Percentiles rank a stretch among this genome's conserved stretches.
phyloP scores from a whole-genome alignment of 2,113 vertebrate species.

The Gymnorhina tibicen region DNA sequence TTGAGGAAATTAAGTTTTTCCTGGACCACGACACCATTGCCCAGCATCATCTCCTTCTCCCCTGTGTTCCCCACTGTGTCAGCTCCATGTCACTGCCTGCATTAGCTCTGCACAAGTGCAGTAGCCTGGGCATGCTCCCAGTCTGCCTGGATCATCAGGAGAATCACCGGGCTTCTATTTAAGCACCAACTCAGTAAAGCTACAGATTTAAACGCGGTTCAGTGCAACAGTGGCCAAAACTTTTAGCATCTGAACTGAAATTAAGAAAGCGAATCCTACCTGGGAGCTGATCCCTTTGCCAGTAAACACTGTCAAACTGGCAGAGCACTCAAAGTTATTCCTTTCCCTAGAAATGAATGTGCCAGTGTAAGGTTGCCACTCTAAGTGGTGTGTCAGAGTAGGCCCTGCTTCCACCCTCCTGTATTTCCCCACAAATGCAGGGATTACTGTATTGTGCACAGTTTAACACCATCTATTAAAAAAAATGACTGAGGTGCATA shows the following conservation, averaged over 20 bases:
- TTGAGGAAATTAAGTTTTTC: background rate
- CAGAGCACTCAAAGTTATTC: background rate
- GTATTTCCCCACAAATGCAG: background rate
- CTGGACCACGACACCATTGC: background rate
- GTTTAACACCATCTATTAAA: background rate
- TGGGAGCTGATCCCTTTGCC: background rate
- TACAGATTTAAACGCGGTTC: background rate
- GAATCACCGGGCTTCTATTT: background rate
- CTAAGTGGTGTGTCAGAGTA: background rate
- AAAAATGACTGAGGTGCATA: fast-evolving
- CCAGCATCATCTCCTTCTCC: background rate
- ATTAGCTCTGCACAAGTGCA: background rate
- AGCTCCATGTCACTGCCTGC: background rate
- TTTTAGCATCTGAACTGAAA: background rate
- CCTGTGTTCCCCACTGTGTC: fast-evolving
- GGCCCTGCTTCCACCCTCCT: background rate
- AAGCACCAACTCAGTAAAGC: background rate
- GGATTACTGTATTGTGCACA: background rate
- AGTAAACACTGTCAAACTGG: background rate
- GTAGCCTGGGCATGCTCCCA: background rate
- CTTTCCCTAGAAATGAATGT: background rate
- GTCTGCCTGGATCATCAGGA: background rate
- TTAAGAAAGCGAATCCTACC: background rate
- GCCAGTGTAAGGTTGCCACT: background rate
- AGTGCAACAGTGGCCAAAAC: background rate